A percentile compares a stretch with the other conserved stretches of the same genome.
These are phyloP conservation scores for Andrena hattorfiana DNA, from an alignment of 2,888 invertebrate genomes.

Conservation along the genomic window DNA sequence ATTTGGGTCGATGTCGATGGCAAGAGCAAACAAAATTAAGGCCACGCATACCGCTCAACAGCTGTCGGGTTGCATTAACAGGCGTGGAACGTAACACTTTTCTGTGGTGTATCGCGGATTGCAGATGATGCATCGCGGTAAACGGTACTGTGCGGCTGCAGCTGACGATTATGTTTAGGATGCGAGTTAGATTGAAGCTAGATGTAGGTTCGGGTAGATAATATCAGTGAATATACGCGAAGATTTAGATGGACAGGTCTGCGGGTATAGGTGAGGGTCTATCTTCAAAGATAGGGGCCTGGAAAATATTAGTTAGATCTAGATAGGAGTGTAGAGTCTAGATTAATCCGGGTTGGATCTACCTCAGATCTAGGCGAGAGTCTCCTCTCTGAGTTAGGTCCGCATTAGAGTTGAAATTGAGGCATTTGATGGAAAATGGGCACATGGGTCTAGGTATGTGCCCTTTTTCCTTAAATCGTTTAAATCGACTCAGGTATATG, in stretches of 20 bases:
- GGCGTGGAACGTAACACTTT: conserved; percentile 42
- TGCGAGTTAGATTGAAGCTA: conserved; percentile 19
- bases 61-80: conserved; percentile 35
- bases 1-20: conserved; percentile 61
- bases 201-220: no score
- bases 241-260: no score
- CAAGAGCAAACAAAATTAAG: conserved; percentile 51
- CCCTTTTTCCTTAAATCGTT: no score
- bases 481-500: no score
- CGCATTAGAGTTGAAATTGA: no score
- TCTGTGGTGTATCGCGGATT: background rate
- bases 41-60: conserved; percentile 24
- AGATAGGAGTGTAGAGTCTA: background rate
- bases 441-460: no score
- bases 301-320: no score
- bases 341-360: background rate
- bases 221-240: no score
- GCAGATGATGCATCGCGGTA: conserved; percentile 9
- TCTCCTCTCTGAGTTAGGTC: no score
- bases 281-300: no score
- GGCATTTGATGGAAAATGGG: no score
- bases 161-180: background rate
- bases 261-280: no score
- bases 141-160: conserved; percentile 21
- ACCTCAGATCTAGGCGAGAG: background rate